Evolutionary conservation across 2,797 vertebrate species (phyloP).

Genomic region (Peromyscus melanophrys): DNA sequence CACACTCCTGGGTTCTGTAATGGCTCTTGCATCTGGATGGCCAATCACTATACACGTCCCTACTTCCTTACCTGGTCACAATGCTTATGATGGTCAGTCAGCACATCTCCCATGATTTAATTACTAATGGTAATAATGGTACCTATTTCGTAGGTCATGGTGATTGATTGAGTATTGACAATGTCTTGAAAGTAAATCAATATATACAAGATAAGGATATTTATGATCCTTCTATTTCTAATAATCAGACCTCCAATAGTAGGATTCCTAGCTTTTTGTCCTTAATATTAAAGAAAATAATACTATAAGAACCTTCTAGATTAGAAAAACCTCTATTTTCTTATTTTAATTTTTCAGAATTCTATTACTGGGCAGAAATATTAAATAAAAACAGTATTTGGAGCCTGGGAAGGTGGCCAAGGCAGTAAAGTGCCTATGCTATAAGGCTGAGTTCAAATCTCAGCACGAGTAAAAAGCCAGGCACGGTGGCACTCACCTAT

Average conservation of each 20-base stretch:
- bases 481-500: neutral
- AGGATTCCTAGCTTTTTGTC: constrained; percentile 19
- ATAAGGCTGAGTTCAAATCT: neutral
- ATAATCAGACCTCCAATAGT: neutral
- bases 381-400: neutral
- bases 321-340: neutral
- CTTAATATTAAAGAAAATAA: constrained; percentile 31
- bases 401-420: neutral
- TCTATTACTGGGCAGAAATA: constrained; percentile 12
- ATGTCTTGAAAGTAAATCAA: constrained; percentile 26
- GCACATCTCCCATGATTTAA: neutral
- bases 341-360: constrained; percentile 9
- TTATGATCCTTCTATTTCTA: constrained; percentile 29
- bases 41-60: neutral
- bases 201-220: neutral
- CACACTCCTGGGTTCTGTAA: neutral
- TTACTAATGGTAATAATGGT: neutral
- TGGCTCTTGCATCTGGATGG: neutral
- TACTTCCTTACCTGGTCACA: neutral
- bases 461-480: neutral
- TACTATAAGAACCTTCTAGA: neutral
- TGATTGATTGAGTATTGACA: neutral
- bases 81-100: neutral
- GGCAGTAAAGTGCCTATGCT: neutral
- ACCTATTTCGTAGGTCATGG: neutral